Conservation (phyloP, 2,113 vertebrate species). For the Odocoileus virginianus region DNA sequence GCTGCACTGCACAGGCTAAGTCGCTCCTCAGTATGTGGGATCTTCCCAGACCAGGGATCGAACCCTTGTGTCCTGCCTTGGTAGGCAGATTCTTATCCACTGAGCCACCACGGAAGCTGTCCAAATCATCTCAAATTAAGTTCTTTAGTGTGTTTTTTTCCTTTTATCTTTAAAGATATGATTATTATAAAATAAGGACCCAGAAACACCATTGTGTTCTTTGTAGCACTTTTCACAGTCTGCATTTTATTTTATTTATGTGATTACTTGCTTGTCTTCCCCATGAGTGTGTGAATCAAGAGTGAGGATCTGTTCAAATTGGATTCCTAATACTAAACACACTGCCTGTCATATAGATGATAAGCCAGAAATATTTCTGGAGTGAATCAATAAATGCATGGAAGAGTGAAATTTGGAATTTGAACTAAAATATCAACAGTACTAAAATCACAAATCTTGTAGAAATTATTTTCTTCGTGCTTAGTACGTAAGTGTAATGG, state of each 20-base stretch:
- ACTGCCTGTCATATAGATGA: neutral
- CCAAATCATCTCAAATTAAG: neutral
- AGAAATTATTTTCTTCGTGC: neutral
- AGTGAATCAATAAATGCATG: neutral
- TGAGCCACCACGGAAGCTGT: neutral
- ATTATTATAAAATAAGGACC: neutral
- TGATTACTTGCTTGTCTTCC: neutral
- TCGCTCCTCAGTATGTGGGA: neutral
- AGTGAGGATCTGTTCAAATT: neutral
- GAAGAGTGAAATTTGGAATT: neutral
- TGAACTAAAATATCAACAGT: neutral
- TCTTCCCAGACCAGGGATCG: neutral
- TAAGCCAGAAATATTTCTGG: neutral
- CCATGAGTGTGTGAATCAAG: neutral
- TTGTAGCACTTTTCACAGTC: neutral
- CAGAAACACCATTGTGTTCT: neutral
- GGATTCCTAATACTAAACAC: neutral
- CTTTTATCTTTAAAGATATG: neutral
- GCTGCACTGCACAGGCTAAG: rapidly evolving
- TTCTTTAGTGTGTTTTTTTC: neutral
- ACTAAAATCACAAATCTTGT: neutral
- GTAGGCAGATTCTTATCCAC: neutral
- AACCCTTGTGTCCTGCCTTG: neutral
- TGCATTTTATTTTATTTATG: neutral
- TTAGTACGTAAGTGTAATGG: neutral